Evolutionary conservation across 2,888 invertebrate species (phyloP), one percentile per base, ranked within the genome.

Genomic region (Empis livida): DNA sequence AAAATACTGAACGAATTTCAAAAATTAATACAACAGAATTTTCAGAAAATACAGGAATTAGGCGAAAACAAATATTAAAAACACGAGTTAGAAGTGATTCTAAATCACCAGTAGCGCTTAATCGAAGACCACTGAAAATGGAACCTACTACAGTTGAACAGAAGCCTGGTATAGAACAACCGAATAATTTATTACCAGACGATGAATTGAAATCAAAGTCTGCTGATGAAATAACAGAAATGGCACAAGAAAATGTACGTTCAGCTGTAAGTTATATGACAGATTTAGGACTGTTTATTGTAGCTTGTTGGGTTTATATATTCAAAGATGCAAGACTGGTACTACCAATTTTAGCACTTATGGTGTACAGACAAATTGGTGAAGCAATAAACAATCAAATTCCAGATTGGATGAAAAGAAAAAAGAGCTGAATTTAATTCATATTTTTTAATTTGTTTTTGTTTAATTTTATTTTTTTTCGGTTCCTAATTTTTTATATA

Each of bases 231-330:
- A 59, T 82, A 44, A 74, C 76, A 51, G 72, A 77, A 52, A 73
- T 78, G 57, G 80, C 84, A 1, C 78, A 81, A 58, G 72, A 73
- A 31, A 82, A 79, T 55, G 83, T 85, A 2, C 75, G 80, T 53
- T 76, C 81, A 2, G 78, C 76, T 1, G 71, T 87, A 20, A 82
- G 81, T 61, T 87, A 84, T 61, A 68, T 79, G 20, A 84, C 84
- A 1, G 88, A 89, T 63, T 63, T 86, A 49, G 80, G 82, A 39
- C 74, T 89, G 58, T 76, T 89, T 50, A 54, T 80, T 35, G 77
- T 87, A 13, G 88, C 89, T 20, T 80, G 83, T 63, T 89, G 87
- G 79, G 74, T 88, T 32, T 89, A 87, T 67, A 68, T 87, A 47
- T 88, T 87, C 60, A 82, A 83, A 59, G 84, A 84, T 60, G 85